Evolutionary conservation across 2,888 invertebrate genomes (phyloP), one percentile per base, ranked within the genome.

Genomic region (Dorcus parallelipipedus): DNA sequence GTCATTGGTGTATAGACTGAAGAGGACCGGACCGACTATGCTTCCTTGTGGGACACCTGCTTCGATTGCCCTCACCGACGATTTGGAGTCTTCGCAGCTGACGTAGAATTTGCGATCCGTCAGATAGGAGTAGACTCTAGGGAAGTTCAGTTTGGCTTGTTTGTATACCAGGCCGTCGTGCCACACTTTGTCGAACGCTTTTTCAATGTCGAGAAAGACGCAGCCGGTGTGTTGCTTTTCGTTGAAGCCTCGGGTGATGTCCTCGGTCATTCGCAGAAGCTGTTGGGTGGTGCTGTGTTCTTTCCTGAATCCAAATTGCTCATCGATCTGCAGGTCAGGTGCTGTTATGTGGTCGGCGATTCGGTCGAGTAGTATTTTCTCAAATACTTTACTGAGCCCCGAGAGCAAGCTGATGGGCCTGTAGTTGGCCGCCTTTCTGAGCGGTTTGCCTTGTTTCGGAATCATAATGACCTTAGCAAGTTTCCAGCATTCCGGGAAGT

Each of bases 391-490:
- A 2, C 48, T 14, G 14, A 54, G 9, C 3, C 39, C 48, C 2
- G 48, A 20, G 48, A 54, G 54, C 3, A 54, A 23, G 7, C 54
- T 54, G 9, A 54, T 54, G 20, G 54, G 54, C 10, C 54, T 2
- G 9, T n/a, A 14, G 4, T 45, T 7, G 47, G 33, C 20, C 3
- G 6, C 20, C 10, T 17, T 47, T 14, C 1, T 14, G 14, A 14
- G 14, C 2, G 47, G 10, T 10, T 54, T 41, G 9, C 6, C 41
- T 10, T 20, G 49, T 33, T 49, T 49, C 8, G 26, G 49, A 49
- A 49, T n/a, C 49, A 49, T 49, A 7, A 49, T 23, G 4, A 49
- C 49, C 8, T 6, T 23, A 0, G 49, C 49, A 23, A 9, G 20
- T 23, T 49, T 49, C 20, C 49, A 49, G 6, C 23, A 23, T 23